Evolutionary conservation across 2,888 invertebrate genomes (phyloP), one percentile per base, ranked within the genome.

Genomic region (Phalera bucephala): DNA sequence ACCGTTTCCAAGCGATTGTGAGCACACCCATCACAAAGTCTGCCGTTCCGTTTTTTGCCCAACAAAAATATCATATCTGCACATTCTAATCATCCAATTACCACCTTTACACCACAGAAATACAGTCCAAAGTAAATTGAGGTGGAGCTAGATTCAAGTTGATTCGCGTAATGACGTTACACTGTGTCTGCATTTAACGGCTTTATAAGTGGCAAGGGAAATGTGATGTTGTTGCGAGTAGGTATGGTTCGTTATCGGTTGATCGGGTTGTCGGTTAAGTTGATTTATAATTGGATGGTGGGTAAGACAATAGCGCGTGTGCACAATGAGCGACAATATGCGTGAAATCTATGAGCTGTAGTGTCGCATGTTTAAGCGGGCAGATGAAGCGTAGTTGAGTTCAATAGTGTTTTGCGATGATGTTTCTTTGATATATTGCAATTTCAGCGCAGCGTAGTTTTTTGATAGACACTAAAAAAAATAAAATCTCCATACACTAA

Each of bases 1-100:
- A 65, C 41, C 70, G 60, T 69, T 77, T 79, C 70, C 64, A 2
- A 27, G 67, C 71, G 68, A 73, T 79, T 74, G 78, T 66, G 61
- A 59, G 54, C 59, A 70, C 64, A 64, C 68, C 64, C 59, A 64
- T 70, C 79, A 76, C 67, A 66, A 68, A 57, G 51, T 45, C 47
- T 49, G 27, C 41, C 15, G 33, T 36, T 46, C 35, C 23, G 22
- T 21, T 12, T 17, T 26, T 11, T 30, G 12, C 19, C 11, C 0
- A 25, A 9, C 14, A 10, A 33, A 29, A 51, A 34, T 22, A 36
- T 36, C 52, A 25, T 52, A 67, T 46, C 41, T 28, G 38, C 13
- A 34, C 36, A 25, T 6, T 15, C 17, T 4, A 17, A 45, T 45
- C 55, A 52, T 44, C 45, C 53, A 56, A 67, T 68, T 63, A 61